Conservation (phyloP, 2,888 invertebrate genomes). For the Rhogogaster chlorosoma region DNA sequence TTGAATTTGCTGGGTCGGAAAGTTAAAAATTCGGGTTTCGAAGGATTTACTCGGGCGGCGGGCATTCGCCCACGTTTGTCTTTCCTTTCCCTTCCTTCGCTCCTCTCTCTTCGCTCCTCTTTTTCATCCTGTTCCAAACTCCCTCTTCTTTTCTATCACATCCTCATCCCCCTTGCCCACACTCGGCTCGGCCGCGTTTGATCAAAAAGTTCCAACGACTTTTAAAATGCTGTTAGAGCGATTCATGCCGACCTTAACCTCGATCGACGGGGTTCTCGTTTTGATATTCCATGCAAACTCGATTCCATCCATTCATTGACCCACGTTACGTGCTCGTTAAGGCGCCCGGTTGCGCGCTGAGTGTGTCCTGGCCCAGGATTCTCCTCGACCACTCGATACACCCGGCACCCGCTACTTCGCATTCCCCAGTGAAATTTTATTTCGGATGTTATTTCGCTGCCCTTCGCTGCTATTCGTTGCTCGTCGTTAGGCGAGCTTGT, state of each 20-base stretch:
- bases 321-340: slow-evolving; percentile 46
- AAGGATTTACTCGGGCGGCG: slow-evolving; percentile 40
- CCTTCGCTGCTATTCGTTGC: slow-evolving; percentile 34
- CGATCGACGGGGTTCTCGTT: slow-evolving; percentile 35
- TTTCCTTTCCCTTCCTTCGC: background rate
- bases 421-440: slow-evolving; percentile 43
- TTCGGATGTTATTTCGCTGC: slow-evolving; percentile 28
- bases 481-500: slow-evolving; percentile 47
- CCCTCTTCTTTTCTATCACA: background rate
- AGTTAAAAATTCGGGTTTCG: slow-evolving; percentile 47
- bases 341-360: slow-evolving; percentile 11
- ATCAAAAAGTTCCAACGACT: slow-evolving; percentile 49
- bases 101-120: background rate
- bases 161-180: background rate
- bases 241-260: slow-evolving; percentile 46
- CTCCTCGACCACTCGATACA: slow-evolving; percentile 43
- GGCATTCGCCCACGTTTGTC: slow-evolving; percentile 26
- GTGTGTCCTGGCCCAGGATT: slow-evolving; percentile 22
- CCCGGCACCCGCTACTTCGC: slow-evolving; percentile 37
- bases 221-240: slow-evolving; percentile 45
- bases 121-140: background rate
- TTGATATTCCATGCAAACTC: slow-evolving; percentile 50
- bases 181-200: slow-evolving; percentile 34
- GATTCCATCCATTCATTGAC: slow-evolving; percentile 49
- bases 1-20: slow-evolving; percentile 45